These are phyloP conservation scores for Cyclopterus lumpus DNA, from an alignment of 2,797 vertebrate genomes.

Conservation along the genomic window DNA sequence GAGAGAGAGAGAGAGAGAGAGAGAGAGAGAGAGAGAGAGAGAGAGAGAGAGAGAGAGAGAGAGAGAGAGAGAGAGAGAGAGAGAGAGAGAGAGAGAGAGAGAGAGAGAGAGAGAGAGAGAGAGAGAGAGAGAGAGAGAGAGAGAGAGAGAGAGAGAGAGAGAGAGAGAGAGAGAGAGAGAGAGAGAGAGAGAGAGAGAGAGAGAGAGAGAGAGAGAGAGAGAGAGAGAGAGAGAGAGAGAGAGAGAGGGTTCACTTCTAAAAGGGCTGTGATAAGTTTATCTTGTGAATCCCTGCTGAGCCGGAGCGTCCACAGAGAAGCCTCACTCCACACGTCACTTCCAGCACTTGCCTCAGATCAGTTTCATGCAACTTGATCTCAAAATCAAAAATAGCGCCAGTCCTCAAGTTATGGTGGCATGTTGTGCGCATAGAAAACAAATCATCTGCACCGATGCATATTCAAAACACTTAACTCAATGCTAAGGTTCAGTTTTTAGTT, in stretches of 20 bases:
- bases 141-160: too few species aligned
- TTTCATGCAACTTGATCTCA: conserved; percentile 80
- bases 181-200: too few species aligned
- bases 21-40: too few species aligned
- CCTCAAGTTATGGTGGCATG: conserved; percentile 15
- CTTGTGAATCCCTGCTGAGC: conserved; percentile 54
- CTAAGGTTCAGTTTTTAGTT: background rate
- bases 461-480: background rate
- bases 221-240: too few species aligned
- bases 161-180: too few species aligned
- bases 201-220: too few species aligned
- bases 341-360: conserved; percentile 63
- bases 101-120: background rate
- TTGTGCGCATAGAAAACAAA: background rate
- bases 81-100: too few species aligned
- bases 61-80: too few species aligned
- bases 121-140: too few species aligned
- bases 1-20: too few species aligned
- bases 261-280: conserved; percentile 58
- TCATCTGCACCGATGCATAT: background rate
- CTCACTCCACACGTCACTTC: conserved; percentile 38
- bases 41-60: too few species aligned
- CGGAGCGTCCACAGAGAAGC: conserved; percentile 19
- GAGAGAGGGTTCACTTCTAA: conserved; percentile 24
- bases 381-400: conserved; percentile 73